Conservation (phyloP, 2,888 invertebrate species). For the Oxytorus armatus region DNA sequence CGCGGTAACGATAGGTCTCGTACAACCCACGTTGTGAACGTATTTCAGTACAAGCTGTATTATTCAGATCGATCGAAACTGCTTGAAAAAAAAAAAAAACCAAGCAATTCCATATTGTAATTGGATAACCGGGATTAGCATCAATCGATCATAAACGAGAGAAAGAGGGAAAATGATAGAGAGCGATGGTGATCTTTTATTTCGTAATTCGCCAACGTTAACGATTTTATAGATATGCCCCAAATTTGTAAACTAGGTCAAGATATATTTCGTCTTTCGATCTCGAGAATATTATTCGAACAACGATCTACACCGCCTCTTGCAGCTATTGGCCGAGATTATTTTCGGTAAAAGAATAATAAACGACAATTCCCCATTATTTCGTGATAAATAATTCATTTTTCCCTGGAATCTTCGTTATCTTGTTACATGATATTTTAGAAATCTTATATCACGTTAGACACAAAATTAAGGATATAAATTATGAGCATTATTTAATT, state of each 20-base stretch:
- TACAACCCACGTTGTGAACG: conserved; percentile 5
- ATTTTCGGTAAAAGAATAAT: background rate
- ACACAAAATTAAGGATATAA: too few relatives aligned
- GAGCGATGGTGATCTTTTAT: background rate
- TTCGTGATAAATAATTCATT: background rate
- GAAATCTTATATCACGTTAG: background rate
- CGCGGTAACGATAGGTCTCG: background rate
- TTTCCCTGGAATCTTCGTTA: background rate
- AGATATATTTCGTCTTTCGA: conserved; percentile 28
- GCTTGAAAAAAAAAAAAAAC: conserved; percentile 26
- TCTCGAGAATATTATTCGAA: background rate
- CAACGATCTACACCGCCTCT: background rate
- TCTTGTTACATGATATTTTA: background rate
- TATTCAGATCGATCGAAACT: conserved; percentile 43
- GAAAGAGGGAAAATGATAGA: conserved; percentile 1
- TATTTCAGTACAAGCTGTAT: conserved; percentile 2
- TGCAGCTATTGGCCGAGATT: background rate
- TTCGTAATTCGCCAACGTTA: conserved; percentile 14
- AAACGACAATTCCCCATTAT: background rate
- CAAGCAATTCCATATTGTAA: conserved; percentile 5
- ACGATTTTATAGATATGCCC: conserved; percentile 6
- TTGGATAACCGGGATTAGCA: conserved; percentile 17
- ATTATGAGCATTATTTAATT: too few relatives aligned
- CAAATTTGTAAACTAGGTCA: conserved; percentile 8
- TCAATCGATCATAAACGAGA: conserved; percentile 4